phyloP scores from a whole-genome alignment of 2,888 invertebrate genomes.

The Dilophus febrilis region DNA sequence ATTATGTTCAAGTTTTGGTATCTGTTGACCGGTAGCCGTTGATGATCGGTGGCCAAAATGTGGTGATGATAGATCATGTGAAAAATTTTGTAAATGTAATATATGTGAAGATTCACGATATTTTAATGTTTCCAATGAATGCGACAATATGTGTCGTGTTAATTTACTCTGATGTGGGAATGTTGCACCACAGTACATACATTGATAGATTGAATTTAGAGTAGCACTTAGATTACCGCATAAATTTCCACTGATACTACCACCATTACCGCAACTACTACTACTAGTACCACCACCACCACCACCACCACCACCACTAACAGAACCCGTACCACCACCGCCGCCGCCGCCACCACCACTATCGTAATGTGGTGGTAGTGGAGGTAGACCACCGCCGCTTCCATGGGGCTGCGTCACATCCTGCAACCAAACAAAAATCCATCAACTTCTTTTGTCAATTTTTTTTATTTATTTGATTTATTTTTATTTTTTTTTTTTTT shows the following conservation, averaged over 20 bases:
- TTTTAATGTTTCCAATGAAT: constrained; percentile 75
- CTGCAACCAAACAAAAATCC: constrained; percentile 78
- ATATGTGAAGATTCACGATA: constrained; percentile 51
- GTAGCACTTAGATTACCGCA: constrained; percentile 21
- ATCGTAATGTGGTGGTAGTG: constrained; percentile 16
- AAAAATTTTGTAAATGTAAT: constrained; percentile 35
- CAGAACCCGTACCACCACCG: constrained; percentile 18
- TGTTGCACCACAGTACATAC: constrained; percentile 78
- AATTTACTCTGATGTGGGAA: constrained; percentile 84
- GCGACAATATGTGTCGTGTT: constrained; percentile 75
- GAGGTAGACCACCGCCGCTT: constrained; percentile 34
- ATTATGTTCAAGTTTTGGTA: constrained; percentile 19
- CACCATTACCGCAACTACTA: constrained; percentile 16
- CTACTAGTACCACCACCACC: constrained; percentile 17
- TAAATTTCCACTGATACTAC: constrained; percentile 13
- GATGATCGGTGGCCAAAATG: constrained; percentile 27
- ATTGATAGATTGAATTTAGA: constrained; percentile 45
- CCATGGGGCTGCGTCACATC: constrained; percentile 59
- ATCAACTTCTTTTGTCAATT: constrained; percentile 68
- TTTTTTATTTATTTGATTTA: constrained; percentile 6
- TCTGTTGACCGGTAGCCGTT: constrained; percentile 7
- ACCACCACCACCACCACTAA: constrained; percentile 17
- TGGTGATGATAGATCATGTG: constrained; percentile 21
- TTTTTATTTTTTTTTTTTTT: constrained; percentile 8
- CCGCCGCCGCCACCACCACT: constrained; percentile 6